Evolutionary conservation across 1,140 invertebrate species (phyloP), one percentile per base, ranked within the genome.

Genomic region (Pomacea maculata): DNA sequence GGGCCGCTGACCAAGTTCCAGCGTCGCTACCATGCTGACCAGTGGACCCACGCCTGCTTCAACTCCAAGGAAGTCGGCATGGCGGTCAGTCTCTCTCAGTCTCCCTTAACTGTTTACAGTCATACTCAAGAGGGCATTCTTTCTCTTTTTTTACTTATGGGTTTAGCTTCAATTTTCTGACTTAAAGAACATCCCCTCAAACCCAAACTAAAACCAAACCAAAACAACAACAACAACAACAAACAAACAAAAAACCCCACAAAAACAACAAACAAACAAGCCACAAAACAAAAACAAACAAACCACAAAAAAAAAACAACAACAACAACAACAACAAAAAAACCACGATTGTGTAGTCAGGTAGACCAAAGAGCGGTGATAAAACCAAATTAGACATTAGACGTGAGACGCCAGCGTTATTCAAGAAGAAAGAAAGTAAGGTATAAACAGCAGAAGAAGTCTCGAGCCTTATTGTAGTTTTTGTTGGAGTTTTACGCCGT

Each of bases 1-100:
- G 95, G 95, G 1, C 92, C 94, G 0, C 87, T 94, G 67, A 94
- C 94, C 4, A 92, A 92, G 80, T 92, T 87, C 85, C 87, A 91
- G 83, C 83, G 91, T 34, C 88, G 86, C 54, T 92, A 92, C 83
- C 88, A 92, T 83, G 88, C 88, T 34, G 91, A 92, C 57, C 84
- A 89, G 74, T 92, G 90, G 90, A 88, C 87, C n/a, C 91, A 92
- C 84, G 85, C 86, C 63, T 91, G 90, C 81, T 92, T 91, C 79
- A 92, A 91, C 83, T 90, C 89, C 17, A 92, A 91, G 82, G 91
- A 91, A 88, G 88, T 92, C 71, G 91, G 91, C 74, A 86, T 89
- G 54, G 86, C 88, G 87, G 85, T 89, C 82, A 87, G 86, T 87
- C 4, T 61, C 15, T 61, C 57, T 4, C 57, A 61, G 57, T 61